Evolutionary conservation across 2,113 vertebrate species (phyloP), one percentile per base, ranked within the genome.

Genomic region (Oxyura jamaicensis): DNA sequence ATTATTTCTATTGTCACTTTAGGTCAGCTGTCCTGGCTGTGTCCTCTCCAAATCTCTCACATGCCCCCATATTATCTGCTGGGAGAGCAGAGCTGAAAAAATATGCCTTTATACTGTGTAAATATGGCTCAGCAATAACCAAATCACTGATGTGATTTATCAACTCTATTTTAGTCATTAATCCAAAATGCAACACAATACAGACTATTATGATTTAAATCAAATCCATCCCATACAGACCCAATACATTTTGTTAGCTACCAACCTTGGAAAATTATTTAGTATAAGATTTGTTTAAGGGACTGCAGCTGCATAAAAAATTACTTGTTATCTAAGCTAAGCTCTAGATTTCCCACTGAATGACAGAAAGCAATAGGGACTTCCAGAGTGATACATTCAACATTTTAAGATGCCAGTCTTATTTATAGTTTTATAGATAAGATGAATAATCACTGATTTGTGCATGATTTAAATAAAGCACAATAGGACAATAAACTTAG

Each of bases 401-500:
- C 25, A 20, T 58, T 13, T 52, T 58, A 41, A 41, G 8, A 17
- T 50, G 48, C 22, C 48, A 50, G 23, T 50, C 48, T 50, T 50
- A 50, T 50, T 25, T 50, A 50, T 23, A 50, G 48, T 13, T 50
- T 50, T 50, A 50, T 12, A 44, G 39, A 41, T 7, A 71, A 50
- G 29, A 53, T 10, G 71, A 85, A 83, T 36, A 55, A 63, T 72
- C 12, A 5, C 11, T 48, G 46, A 39, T 90, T 44, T 59, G 12
- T 20, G 7, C 7, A 56, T 33, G 11, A 1, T 22, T n/a, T 68
- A 28, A 19, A 68, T 76, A 42, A 52, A 41, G 4, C 17, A 11
- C 2, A 83, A 21, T 13, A 62, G 0, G 8, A 29, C 0, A 0
- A 85, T 7, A 4, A 88, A 78, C 8, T 36, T 78, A 15, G 10